Evolutionary conservation across 2,888 invertebrate genomes (phyloP), one percentile per base, ranked within the genome.

Genomic region (Seira ritae): DNA sequence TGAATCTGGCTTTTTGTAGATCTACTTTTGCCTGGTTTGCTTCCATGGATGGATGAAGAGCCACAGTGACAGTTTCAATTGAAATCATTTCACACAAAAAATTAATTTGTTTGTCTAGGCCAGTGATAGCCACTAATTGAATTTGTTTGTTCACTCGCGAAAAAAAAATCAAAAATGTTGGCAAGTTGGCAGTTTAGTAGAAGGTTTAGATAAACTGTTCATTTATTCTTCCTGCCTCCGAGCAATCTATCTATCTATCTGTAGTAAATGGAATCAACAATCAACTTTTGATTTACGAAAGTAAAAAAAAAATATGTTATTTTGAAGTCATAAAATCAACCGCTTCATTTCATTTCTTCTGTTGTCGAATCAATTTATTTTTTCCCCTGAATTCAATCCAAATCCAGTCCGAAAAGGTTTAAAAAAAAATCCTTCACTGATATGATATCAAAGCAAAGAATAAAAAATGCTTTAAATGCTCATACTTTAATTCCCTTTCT

Each of bases 61-160:
- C 80, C 31, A 31, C 80, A 75, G 70, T 75, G 80, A 80, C 80
- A 80, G 80, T 65, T 80, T 75, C 80, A 75, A 80, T 80, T 80
- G 80, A 80, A 80, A 80, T 75, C 80, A 70, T 80, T 80, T 80
- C 75, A 55, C n/a, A n/a, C n/a, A n/a, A n/a, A 80, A 80, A 80
- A 80, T 80, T 80, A 80, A 80, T 80, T 80, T 80, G 75, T 80
- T 80, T 80, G 80, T 80, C 80, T 80, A 60, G 74, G 24, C 60
- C 70, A 75, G 74, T 80, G 80, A 80, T 80, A 75, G 80, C 66
- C 74, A 50, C 70, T 80, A 80, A 80, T 80, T 80, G 80, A 80
- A 80, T 80, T 80, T 80, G 80, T 80, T 80, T 80, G 80, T 70
- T 80, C 66, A 31, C 42, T 42, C 31, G 31, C 55, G 55, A 55